phyloP scores from a whole-genome alignment of 2,888 invertebrate species.

The Mesochorus sp. region DNA sequence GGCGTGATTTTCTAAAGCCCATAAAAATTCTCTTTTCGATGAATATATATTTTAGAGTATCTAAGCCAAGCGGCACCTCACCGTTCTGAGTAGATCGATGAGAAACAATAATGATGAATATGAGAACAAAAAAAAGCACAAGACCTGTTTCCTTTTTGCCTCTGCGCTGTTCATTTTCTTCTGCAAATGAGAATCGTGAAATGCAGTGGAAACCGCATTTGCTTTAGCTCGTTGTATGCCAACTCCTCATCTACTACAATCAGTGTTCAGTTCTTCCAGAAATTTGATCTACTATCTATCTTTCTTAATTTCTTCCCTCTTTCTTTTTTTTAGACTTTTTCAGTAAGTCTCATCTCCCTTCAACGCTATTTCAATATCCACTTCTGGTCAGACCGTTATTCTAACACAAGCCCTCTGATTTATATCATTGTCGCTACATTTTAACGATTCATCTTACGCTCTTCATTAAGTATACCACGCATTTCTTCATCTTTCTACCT shows the following conservation, averaged over 20 bases:
- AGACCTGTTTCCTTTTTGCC: not conserved
- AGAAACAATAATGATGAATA: not conserved
- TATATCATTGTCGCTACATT: constrained; percentile 48
- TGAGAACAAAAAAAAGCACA: not conserved
- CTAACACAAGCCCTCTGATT: constrained; percentile 51
- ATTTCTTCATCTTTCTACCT: constrained; percentile 17
- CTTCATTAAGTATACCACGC: constrained; percentile 3
- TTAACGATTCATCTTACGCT: constrained; percentile 1
- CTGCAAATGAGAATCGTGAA: not conserved
- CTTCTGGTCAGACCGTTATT: constrained; percentile 33
- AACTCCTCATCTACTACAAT: not conserved
- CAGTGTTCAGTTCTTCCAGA: constrained; percentile 1
- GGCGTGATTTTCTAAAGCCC: no score
- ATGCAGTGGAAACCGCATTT: not conserved
- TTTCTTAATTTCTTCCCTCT: not conserved
- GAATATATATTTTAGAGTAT: constrained; percentile 34
- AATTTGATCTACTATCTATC: not conserved
- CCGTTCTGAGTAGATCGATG: not conserved
- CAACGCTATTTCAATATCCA: not conserved
- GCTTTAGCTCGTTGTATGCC: not conserved
- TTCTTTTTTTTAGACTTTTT: constrained; percentile 39
- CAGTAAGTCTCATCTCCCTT: constrained; percentile 15
- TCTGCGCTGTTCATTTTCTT: not conserved
- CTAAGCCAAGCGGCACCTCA: not conserved
- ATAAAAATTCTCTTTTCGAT: no score